These are phyloP conservation scores for Diadumene lineata DNA, from an alignment of 92 coral and sea anemone genomes.

Conservation along the genomic window DNA sequence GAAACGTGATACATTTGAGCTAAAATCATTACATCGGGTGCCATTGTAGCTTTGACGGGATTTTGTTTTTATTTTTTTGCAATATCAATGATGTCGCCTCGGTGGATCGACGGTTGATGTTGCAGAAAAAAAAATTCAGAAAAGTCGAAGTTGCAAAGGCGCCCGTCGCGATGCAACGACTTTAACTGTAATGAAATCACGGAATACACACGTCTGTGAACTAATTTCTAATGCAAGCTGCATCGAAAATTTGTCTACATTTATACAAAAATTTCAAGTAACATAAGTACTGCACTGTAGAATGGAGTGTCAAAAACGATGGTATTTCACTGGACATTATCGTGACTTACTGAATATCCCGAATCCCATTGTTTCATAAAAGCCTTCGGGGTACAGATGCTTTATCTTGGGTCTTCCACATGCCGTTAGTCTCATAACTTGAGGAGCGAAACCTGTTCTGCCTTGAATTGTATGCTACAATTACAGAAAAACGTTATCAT, in stretches of 20 bases:
- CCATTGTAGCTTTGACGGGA: too few relatives aligned
- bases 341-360: slow-evolving; percentile 69
- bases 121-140: too few relatives aligned
- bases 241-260: neutral
- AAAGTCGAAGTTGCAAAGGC: neutral
- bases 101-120: too few relatives aligned
- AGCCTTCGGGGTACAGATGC: slow-evolving; percentile 60
- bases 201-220: too few relatives aligned
- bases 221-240: neutral
- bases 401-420: slow-evolving; percentile 73
- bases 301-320: too few relatives aligned
- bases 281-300: too few relatives aligned
- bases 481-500: neutral
- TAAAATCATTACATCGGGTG: too few relatives aligned
- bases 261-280: neutral
- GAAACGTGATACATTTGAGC: too few relatives aligned
- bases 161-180: neutral
- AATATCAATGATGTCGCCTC: too few relatives aligned
- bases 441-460: slow-evolving; percentile 69
- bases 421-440: slow-evolving; percentile 61
- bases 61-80: too few relatives aligned
- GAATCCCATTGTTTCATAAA: slow-evolving; percentile 83
- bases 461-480: slow-evolving; percentile 74
- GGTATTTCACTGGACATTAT: too few relatives aligned
- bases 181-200: neutral